phyloP scores from a whole-genome alignment of 2,113 vertebrate species.

The Indicator indicator region DNA sequence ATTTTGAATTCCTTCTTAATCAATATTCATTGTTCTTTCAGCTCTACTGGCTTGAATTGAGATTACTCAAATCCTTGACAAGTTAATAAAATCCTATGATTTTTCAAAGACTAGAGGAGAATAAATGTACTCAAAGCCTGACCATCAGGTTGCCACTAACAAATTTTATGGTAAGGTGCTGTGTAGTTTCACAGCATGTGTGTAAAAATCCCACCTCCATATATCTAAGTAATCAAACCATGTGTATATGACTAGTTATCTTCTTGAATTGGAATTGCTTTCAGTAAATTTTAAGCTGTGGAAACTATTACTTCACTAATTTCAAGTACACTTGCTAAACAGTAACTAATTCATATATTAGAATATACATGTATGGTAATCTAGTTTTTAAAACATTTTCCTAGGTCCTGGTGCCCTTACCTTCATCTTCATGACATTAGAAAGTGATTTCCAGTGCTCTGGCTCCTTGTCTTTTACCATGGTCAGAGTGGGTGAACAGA shows the following conservation, averaged over 20 bases:
- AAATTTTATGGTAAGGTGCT: not conserved
- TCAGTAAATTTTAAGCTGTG: not conserved
- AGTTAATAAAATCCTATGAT: not conserved
- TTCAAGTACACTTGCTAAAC: not conserved
- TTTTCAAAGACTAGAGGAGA: not conserved
- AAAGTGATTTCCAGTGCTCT: not conserved
- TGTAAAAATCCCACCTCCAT: not conserved
- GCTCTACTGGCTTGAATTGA: not conserved
- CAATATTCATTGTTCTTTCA: constrained; percentile 34
- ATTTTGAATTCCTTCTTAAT: constrained; percentile 2
- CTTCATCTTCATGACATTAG: accelerated
- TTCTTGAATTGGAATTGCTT: not conserved
- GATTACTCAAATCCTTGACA: not conserved
- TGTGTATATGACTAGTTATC: not conserved
- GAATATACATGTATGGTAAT: not conserved
- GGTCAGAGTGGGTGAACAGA: not conserved
- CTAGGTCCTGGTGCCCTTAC: accelerated
- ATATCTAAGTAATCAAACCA: not conserved
- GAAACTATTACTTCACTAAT: not conserved
- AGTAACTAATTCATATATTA: not conserved
- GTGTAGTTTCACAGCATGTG: not conserved
- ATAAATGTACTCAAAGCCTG: not conserved
- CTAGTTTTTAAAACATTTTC: not conserved
- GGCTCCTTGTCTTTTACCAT: not conserved
- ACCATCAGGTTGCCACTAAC: not conserved